phyloP scores from a whole-genome alignment of 2,888 invertebrate species.

The Conops quadrifasciatus region DNA sequence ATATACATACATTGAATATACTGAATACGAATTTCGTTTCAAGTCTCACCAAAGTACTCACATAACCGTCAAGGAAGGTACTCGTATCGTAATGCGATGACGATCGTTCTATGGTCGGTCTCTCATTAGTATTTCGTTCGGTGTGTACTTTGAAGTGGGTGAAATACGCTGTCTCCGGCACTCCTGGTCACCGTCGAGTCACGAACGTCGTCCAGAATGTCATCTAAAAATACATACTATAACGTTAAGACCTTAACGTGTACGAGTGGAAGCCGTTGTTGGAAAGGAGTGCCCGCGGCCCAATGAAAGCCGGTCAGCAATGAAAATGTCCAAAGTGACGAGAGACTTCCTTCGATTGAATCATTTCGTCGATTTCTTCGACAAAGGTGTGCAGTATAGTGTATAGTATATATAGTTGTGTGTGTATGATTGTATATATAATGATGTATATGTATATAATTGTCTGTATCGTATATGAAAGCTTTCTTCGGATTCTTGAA shows the following conservation, averaged over 20 bases:
- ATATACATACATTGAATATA: no score
- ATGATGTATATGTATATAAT: no score
- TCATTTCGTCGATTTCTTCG: no score
- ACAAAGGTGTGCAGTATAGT: no score
- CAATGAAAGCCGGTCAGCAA: neutral
- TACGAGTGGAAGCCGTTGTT: neutral
- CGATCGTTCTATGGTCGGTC: no score
- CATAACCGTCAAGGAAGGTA: neutral
- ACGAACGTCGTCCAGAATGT: neutral
- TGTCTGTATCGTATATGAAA: no score
- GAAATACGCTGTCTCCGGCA: neutral
- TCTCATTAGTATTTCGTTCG: slow-evolving; percentile 19
- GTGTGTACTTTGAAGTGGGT: neutral
- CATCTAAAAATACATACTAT: neutral
- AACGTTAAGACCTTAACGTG: neutral
- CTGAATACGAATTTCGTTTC: no score
- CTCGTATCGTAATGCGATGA: neutral
- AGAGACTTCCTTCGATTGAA: no score
- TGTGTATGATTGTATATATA: no score
- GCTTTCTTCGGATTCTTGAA: neutral
- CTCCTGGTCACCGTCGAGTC: slow-evolving; percentile 11
- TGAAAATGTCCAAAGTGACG: no score
- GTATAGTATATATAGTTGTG: no score
- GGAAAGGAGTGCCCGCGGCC: neutral
- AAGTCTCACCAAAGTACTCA: no score